Conservation (phyloP, 2,888 invertebrate species). For the Xylocampa areola region DNA sequence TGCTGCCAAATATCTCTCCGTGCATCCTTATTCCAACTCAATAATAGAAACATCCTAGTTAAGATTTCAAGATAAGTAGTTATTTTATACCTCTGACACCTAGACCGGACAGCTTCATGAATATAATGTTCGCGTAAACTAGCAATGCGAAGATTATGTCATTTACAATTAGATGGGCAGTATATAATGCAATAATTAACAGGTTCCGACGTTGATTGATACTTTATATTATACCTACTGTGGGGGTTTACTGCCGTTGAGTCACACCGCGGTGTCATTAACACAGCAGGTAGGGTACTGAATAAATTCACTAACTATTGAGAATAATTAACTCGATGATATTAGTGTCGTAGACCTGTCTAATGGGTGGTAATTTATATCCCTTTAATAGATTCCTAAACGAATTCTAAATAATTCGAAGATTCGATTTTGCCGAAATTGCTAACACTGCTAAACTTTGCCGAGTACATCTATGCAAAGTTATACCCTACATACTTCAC, state of each 20-base stretch:
- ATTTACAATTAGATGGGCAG: conserved; percentile 48
- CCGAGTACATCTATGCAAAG: too few species aligned
- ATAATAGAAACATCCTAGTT: conserved; percentile 52
- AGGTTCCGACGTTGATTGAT: conserved; percentile 76
- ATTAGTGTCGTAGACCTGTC: too few species aligned
- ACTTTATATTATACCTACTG: conserved; percentile 59
- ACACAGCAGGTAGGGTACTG: conserved; percentile 2
- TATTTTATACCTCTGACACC: conserved; percentile 48
- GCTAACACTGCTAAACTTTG: too few species aligned
- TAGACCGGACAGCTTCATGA: conserved; percentile 48
- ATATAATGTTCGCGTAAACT: conserved; percentile 45
- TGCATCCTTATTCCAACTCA: conserved; percentile 51
- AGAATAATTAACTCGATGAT: too few species aligned
- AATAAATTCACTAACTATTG: not conserved
- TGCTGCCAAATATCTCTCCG: conserved; percentile 74
- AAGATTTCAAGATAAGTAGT: conserved; percentile 43
- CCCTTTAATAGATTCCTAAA: too few species aligned
- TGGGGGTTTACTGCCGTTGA: conserved; percentile 52
- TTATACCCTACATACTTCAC: too few species aligned
- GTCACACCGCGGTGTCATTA: conserved; percentile 45
- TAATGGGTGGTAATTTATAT: too few species aligned
- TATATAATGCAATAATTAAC: conserved; percentile 70
- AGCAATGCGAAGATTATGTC: conserved; percentile 51
- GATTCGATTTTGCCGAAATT: too few species aligned
- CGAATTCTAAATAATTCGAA: too few species aligned